phyloP scores from a whole-genome alignment of 2,888 invertebrate species.

The Maniola hyperantus region DNA sequence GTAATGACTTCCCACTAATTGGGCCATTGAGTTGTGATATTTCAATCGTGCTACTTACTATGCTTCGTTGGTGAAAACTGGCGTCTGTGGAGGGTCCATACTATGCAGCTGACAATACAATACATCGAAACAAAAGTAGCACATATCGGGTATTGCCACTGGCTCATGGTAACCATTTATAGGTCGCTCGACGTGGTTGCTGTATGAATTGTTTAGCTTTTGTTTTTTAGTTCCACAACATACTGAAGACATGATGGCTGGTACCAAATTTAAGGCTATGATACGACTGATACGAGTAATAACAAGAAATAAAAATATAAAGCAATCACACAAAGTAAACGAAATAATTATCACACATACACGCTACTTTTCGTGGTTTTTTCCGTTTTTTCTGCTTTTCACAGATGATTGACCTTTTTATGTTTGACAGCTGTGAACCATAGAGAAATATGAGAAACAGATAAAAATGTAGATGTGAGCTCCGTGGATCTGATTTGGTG shows the following conservation, averaged over 20 bases:
- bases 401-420: constrained; percentile 21
- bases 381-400: constrained; percentile 48
- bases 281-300: constrained; percentile 41
- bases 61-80: constrained; percentile 96
- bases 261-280: constrained; percentile 43
- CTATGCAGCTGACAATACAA: constrained; percentile 97
- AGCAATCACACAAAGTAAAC: constrained; percentile 60
- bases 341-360: constrained; percentile 50
- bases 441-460: background rate
- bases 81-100: constrained; percentile 94
- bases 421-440: constrained; percentile 11
- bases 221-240: constrained; percentile 97
- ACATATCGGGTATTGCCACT: constrained; percentile 97
- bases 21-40: background rate
- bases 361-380: constrained; percentile 51
- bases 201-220: constrained; percentile 88
- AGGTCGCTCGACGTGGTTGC: constrained; percentile 83
- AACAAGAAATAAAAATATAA: constrained; percentile 53
- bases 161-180: constrained; percentile 78
- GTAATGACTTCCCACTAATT: constrained; percentile 1
- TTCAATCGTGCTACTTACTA: constrained; percentile 86
- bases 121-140: constrained; percentile 99
- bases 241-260: constrained; percentile 90
- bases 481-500: too few relatives aligned
- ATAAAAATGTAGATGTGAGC: background rate